Percentiles rank a stretch among this genome's conserved stretches.
These are phyloP conservation scores for Turritopsis dohrnii DNA, from an alignment of 30 jellyfish, hydroid and myxozoan species.

Conservation along the genomic window DNA sequence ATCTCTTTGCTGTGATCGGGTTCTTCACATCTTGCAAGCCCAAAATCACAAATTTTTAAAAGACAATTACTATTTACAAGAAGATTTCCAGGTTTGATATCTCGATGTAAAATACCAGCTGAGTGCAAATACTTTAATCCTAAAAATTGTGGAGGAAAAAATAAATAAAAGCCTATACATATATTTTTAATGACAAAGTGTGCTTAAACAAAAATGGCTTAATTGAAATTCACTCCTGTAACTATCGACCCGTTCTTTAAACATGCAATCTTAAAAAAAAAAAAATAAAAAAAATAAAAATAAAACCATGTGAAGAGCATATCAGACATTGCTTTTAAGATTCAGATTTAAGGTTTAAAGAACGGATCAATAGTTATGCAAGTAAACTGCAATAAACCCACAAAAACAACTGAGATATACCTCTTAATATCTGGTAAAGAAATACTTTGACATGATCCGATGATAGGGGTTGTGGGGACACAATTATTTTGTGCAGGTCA, in stretches of 20 bases:
- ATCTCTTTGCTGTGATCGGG: conserved; percentile 78
- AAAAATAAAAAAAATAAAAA: too few species aligned
- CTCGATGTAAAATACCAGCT: conserved; percentile 94
- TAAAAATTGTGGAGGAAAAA: background rate
- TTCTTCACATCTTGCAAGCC: conserved; percentile 95
- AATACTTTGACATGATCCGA: conserved; percentile 97
- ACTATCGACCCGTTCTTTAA: too few species aligned
- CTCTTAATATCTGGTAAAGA: conserved; percentile 94
- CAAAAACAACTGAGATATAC: conserved; percentile 38
- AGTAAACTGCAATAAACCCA: too few species aligned
- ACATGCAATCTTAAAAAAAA: too few species aligned
- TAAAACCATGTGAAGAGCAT: too few species aligned
- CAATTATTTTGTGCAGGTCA: conserved; percentile 92
- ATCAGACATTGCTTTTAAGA: too few species aligned
- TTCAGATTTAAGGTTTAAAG: too few species aligned
- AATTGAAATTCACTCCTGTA: too few species aligned
- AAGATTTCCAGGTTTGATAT: conserved; percentile 94
- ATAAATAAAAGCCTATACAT: background rate
- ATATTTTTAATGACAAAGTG: too few species aligned
- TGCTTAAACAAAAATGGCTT: background rate
- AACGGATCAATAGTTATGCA: too few species aligned
- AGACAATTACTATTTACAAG: conserved; percentile 92
- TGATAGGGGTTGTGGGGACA: conserved; percentile 97
- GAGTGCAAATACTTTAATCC: conserved; percentile 96
- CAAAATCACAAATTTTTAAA: conserved; percentile 91